Evolutionary conservation across 92 coral and sea anemone genomes (phyloP).

Genomic region (Palythoa caribaeorum): DNA sequence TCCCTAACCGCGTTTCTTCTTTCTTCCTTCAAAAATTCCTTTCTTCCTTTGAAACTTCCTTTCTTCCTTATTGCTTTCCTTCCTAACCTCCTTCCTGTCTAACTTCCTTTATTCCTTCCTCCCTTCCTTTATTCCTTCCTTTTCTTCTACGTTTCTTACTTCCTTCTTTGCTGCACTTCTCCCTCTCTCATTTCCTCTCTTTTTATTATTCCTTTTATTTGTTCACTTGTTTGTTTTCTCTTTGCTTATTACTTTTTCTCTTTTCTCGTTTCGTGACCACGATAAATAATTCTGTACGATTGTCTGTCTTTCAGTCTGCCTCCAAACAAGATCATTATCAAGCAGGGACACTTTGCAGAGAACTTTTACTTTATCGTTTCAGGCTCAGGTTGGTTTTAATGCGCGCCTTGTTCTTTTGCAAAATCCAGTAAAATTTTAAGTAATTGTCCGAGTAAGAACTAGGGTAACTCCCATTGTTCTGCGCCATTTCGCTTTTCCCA

Average conservation of each 20-base stretch:
- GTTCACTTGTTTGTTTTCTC: not conserved
- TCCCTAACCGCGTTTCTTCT: not conserved
- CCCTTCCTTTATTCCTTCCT: not conserved
- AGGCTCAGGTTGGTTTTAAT: conserved; percentile 58
- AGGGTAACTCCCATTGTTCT: no score
- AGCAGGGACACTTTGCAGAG: conserved; percentile 67
- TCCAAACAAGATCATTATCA: conserved; percentile 78
- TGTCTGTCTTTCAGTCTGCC: conserved; percentile 70
- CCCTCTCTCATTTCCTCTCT: not conserved
- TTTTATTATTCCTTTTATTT: not conserved
- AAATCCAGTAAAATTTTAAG: no score
- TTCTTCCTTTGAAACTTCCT: not conserved
- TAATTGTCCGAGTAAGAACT: no score
- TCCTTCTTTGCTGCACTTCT: not conserved
- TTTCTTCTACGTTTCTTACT: not conserved
- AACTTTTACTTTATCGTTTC: conserved; percentile 64
- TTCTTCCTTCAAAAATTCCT: not conserved
- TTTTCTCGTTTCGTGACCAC: not conserved
- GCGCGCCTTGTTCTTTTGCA: not conserved
- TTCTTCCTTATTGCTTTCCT: not conserved
- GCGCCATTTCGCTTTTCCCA: no score
- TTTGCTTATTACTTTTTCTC: not conserved
- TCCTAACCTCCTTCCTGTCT: not conserved
- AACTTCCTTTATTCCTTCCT: not conserved
- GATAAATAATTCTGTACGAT: not conserved